These are phyloP conservation scores for Colletes collaris DNA, from an alignment of 2,888 invertebrate genomes.

Conservation along the genomic window DNA sequence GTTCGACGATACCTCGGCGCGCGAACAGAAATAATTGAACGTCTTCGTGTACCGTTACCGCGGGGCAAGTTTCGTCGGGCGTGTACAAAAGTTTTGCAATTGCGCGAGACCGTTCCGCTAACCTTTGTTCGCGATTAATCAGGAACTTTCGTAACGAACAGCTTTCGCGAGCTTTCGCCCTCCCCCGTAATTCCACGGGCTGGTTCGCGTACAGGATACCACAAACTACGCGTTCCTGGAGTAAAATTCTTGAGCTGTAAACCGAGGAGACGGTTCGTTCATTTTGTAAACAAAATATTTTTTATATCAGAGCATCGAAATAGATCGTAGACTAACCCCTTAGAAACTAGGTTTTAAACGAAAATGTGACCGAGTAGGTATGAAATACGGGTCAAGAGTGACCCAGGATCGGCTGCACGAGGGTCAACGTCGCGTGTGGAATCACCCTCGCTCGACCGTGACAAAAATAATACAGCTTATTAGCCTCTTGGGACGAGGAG, in stretches of 20 bases:
- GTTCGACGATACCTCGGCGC: too few relatives aligned
- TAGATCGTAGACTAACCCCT: too few relatives aligned
- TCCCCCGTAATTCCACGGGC: too few relatives aligned
- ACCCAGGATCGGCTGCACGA: conserved; percentile 27
- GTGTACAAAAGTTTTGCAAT: neutral
- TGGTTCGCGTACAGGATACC: too few relatives aligned
- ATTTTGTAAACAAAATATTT: too few relatives aligned
- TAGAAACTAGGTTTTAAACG: too few relatives aligned
- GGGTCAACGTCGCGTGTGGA: conserved; percentile 38
- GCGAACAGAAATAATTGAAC: neutral
- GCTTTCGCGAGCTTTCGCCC: conserved; percentile 7
- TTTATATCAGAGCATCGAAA: too few relatives aligned
- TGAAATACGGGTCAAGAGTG: too few relatives aligned
- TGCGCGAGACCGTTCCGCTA: neutral
- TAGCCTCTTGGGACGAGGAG: conserved; percentile 56
- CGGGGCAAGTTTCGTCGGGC: neutral
- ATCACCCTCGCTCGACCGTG: conserved; percentile 64
- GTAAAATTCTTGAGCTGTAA: too few relatives aligned
- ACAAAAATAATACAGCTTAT: conserved; percentile 78
- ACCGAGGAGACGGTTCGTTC: too few relatives aligned
- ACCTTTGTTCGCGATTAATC: conserved; percentile 14
- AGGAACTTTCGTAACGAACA: neutral
- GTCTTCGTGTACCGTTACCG: neutral
- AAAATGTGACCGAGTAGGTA: too few relatives aligned
- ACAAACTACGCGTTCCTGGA: too few relatives aligned